Base-by-base conservation (phyloP, 2,113 vertebrate genomes). In the Myrmecophaga tridactyla region DNA sequence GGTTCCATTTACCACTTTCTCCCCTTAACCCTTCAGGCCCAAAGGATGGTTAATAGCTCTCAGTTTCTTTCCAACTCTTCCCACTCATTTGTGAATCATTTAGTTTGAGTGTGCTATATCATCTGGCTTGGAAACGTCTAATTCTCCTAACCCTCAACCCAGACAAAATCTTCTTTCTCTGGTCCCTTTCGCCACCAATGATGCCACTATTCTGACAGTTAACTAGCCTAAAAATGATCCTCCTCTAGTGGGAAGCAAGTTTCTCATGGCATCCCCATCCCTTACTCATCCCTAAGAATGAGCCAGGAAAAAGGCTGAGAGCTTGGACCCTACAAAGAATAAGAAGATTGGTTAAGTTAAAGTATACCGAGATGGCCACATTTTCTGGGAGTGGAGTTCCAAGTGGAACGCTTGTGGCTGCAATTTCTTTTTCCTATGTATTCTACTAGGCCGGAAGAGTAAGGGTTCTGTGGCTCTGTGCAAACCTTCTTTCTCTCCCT, bases 21-120 rank as follows among this genome's bases (percentile, higher is more conserved):
- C 67, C 29, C 43, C 0, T 11, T 78, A 31, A 43, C 13, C 31
- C 36, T 70, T 83, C 31, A 72, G 69, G 46, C 36, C 3, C 34
- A 80, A 34, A 75, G 4, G 4, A 41, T 29, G 29, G 14, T 63
- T 89, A 65, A 73, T 21, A 83, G 29, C 4, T n/a, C 31, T 67
- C 46, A 20, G 31, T 23, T 63, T 92, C 70, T 94, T 94, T 87
- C 69, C 92, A 95, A 78, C 34, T 27, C 27, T 75, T 12, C 53
- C 11, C 4, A 34, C 17, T 94, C 75, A 53, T 20, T 81, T 78
- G 53, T n/a, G 76, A 41, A 36, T 76, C 34, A 48, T 39, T 83
- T 14, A 7, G 1, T 27, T 63, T 96, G 58, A 92, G 5, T 48
- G 14, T 78, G 63, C 36, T 34, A 4, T 20, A 36, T 88, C 48